Base-by-base conservation (phyloP, 2,888 invertebrate genomes). In the Melanotus villosus region DNA sequence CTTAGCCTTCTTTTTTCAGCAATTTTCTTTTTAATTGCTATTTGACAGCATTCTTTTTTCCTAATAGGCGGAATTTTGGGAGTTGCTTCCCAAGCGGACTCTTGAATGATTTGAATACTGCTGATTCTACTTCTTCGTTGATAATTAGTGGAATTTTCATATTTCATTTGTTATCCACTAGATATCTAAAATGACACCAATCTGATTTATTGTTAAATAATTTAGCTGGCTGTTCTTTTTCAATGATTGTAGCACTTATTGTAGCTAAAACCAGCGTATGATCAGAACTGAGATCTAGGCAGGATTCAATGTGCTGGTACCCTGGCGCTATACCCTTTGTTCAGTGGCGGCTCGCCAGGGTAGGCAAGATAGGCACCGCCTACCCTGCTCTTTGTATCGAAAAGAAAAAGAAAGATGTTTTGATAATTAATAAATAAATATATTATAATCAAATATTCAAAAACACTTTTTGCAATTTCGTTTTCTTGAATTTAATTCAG, bases 31-130 rank as follows among this genome's bases (percentile, higher is more conserved):
- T 57, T 73, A 14, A 73, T 70, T 23, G 16, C 21, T 7, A 47
- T 45, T 14, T 68, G 70, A 12, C 64, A 68, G 16, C 57, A 58
- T 36, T 58, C 64, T n/a, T 34, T 6, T 47, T 14, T 63, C 23
- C 45, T 32, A 56, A 57, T 63, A 4, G 38, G 14, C 1, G 34
- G 38, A 21, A 10, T 30, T 21, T 45, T n/a, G 14, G 71, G 68
- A 36, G 65, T 75, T 21, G 72, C 63, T 60, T 34, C 58, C 73
- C 70, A 60, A 30, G 69, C 73, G 36, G 70, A 64, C 18, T 69
- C 56, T 68, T 70, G 71, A 16, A 73, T 71, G 7, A 63, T 6
- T 45, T 43, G 45, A 10, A 56, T n/a, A n/a, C n/a, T n/a, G n/a
- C n/a, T 66, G 16, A 72, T 5, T 26, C 7, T 26, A 3, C 26